Conservation (phyloP, 2,797 vertebrate genomes). For the Malacoctenus gilli region DNA sequence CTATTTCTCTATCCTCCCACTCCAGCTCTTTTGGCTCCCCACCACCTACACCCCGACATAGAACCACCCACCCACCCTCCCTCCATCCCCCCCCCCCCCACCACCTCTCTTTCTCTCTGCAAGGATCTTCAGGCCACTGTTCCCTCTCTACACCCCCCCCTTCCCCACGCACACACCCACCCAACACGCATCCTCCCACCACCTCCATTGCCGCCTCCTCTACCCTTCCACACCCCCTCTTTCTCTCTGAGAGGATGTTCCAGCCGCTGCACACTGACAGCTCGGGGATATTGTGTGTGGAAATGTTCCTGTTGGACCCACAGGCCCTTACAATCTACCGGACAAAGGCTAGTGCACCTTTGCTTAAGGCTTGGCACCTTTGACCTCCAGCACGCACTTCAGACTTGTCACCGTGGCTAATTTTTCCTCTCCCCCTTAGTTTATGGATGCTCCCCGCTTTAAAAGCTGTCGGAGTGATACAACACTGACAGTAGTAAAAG, state of each 20-base stretch:
- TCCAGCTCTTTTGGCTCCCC: conserved; percentile 74
- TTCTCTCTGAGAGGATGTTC: conserved; percentile 82
- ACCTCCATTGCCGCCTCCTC: conserved; percentile 35
- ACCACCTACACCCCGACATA: conserved; percentile 61
- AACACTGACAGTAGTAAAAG: conserved; percentile 78
- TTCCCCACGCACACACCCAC: conserved; percentile 3
- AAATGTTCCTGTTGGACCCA: conserved; percentile 84
- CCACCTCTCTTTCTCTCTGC: conserved; percentile 64
- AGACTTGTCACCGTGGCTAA: conserved; percentile 81
- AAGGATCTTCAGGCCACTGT: conserved; percentile 79
- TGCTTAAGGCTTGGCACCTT: conserved; percentile 82
- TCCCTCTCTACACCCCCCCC: conserved; percentile 47
- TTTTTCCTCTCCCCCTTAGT: conserved; percentile 62
- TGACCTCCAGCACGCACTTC: conserved; percentile 78
- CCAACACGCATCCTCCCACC: conserved; percentile 45
- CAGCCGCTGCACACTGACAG: conserved; percentile 84
- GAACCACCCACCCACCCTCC: conserved; percentile 51
- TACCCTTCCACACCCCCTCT: conserved; percentile 63
- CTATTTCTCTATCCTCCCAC: conserved; percentile 79
- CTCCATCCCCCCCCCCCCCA: conserved; percentile 30
- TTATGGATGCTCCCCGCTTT: conserved; percentile 55
- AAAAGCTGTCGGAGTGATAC: conserved; percentile 73
- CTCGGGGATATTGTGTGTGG: conserved; percentile 84
- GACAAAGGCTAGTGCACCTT: conserved; percentile 84
- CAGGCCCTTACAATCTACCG: conserved; percentile 83